Base-by-base conservation (phyloP, 2,113 vertebrate species). In the Onychostoma macrolepis region DNA sequence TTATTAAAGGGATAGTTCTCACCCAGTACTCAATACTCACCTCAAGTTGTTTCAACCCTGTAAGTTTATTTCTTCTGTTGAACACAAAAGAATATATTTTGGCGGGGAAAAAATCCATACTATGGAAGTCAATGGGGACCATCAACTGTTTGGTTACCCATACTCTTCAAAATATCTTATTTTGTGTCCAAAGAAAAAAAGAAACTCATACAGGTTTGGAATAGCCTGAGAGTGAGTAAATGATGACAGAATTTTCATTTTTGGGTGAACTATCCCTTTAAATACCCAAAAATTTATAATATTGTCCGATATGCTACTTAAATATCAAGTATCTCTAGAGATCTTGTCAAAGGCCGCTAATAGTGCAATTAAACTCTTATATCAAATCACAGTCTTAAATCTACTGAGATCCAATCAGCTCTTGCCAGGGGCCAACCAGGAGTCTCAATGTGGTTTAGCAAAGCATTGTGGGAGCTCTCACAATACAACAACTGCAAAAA, bases 351-450 rank as follows among this genome's bases (percentile, higher is more conserved):
- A 4, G 11, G n/a, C n/a, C 3, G 61, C n/a, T 63, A 63, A 63
- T 28, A 28, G 61, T n/a, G 41, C 19, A 80, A 6, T 56, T 56
- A 58, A 28, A 26, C n/a, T 69, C 65, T 69, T 69, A 69, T 69
- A 33, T 69, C 15, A 69, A 69, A 69, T 33, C 17, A 24, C 67
- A 80, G 6, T 4, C 33, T 83, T 4, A 69, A 48, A 10, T 50
- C 26, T 69, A 13, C 41, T 36, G n/a, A 71, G 63, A 83, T 83
- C 43, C 63, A 50, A 50, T n/a, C 80, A 83, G 28, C 8, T 33
- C 6, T 10, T 17, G 28, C 13, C 41, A 12, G 15, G 13, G 41
- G 48, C 30, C 33, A 74, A 13, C 43, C 19, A 84, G 38, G 19
- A 21, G 0, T 58, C 50, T 74, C 45, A 74, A 15, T 58, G 30